Evolutionary conservation across 2,113 vertebrate species (phyloP).

Genomic region (Mandrillus leucophaeus): DNA sequence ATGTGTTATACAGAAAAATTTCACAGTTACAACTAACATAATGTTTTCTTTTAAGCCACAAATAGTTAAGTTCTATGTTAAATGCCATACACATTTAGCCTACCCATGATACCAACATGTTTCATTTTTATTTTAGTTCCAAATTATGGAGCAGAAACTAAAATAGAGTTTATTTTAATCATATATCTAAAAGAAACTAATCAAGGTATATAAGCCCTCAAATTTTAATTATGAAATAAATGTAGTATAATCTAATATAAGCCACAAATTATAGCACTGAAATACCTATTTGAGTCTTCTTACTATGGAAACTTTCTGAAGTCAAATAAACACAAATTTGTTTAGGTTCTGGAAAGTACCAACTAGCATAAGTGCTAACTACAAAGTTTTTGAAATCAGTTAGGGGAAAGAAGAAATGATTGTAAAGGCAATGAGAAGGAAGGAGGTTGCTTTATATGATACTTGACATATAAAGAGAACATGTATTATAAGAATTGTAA

Average conservation of each 20-base stretch:
- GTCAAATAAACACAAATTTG: not conserved
- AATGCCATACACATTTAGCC: not conserved
- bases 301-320: not conserved
- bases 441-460: not conserved
- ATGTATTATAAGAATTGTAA: not conserved
- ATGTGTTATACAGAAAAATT: conserved; percentile 69
- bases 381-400: not conserved
- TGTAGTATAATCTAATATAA: not conserved
- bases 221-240: conserved; percentile 34
- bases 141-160: conserved; percentile 9
- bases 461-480: conserved; percentile 29
- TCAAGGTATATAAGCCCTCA: not conserved
- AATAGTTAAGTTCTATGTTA: conserved; percentile 37
- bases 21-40: conserved; percentile 51
- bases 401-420: not conserved
- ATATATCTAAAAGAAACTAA: not conserved
- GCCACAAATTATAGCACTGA: not conserved
- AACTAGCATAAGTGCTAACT: not conserved
- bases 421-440: not conserved
- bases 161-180: not conserved
- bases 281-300: conserved; percentile 1
- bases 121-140: conserved; percentile 45
- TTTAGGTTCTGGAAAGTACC: not conserved
- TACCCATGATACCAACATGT: not conserved
- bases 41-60: conserved; percentile 44